These are phyloP conservation scores for Microchirus variegatus DNA, from an alignment of 2,797 vertebrate genomes.

Conservation along the genomic window DNA sequence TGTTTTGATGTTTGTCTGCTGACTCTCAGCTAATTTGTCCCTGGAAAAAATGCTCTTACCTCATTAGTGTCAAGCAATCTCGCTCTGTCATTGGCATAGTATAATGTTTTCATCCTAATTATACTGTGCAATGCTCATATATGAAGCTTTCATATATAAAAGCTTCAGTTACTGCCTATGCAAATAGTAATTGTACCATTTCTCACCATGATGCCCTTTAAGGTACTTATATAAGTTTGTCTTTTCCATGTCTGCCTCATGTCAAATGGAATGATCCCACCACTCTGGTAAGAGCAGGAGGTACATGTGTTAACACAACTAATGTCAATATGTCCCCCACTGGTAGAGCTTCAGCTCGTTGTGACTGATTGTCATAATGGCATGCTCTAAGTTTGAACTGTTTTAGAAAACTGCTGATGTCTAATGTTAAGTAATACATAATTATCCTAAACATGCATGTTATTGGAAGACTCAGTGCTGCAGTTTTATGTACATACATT, in stretches of 20 bases:
- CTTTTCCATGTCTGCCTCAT: slow-evolving; percentile 97
- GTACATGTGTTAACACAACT: slow-evolving; percentile 88
- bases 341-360: slow-evolving; percentile 45
- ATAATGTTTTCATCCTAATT: slow-evolving; percentile 33
- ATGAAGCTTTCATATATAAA: slow-evolving; percentile 38
- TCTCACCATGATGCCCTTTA: slow-evolving; percentile 56
- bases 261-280: slow-evolving; percentile 93
- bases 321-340: slow-evolving; percentile 45
- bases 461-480: slow-evolving; percentile 16
- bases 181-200: slow-evolving; percentile 37
- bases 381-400: slow-evolving; percentile 24
- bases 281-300: slow-evolving; percentile 99
- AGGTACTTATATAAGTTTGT: slow-evolving; percentile 96
- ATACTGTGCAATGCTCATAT: slow-evolving; percentile 41
- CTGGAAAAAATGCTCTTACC: slow-evolving; percentile 33
- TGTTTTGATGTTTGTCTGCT: slow-evolving; percentile 32
- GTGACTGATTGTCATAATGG: slow-evolving; percentile 45
- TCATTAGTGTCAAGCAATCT: slow-evolving; percentile 27
- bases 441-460: slow-evolving; percentile 53
- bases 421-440: slow-evolving; percentile 1
- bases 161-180: slow-evolving; percentile 36
- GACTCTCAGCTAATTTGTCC: slow-evolving; percentile 25
- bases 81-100: slow-evolving; percentile 42
- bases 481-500: slow-evolving; percentile 25
- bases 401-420: neutral